phyloP scores from a whole-genome alignment of 1,140 invertebrate species.

The Aleiodes sp. region DNA sequence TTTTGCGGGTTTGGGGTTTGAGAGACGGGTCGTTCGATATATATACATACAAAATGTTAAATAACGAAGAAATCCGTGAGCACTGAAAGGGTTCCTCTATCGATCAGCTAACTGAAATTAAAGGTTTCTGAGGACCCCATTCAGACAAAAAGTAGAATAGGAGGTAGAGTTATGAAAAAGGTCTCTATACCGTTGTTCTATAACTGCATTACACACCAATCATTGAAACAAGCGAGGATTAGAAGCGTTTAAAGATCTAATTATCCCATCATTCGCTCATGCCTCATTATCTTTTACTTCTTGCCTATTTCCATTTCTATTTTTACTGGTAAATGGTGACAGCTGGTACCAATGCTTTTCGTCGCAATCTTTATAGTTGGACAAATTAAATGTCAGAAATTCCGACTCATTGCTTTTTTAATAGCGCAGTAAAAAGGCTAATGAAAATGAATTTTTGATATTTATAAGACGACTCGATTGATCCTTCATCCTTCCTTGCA shows the following conservation, averaged over 20 bases:
- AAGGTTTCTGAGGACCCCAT: conserved; percentile 29
- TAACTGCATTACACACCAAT: not conserved
- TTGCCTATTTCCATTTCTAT: not conserved
- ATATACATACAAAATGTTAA: conserved; percentile 22
- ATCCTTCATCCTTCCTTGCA: too few species aligned
- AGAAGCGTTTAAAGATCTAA: conserved; percentile 6
- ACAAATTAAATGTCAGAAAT: conserved; percentile 48
- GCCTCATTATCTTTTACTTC: not conserved
- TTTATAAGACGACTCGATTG: too few species aligned
- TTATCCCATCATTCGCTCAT: conserved; percentile 18
- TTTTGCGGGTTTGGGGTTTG: conserved; percentile 22
- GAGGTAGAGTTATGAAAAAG: not conserved
- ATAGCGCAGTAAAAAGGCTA: too few species aligned
- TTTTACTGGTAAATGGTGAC: conserved; percentile 38
- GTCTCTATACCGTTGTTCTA: not conserved
- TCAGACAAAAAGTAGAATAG: conserved; percentile 26
- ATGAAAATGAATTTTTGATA: too few species aligned
- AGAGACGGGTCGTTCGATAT: not conserved
- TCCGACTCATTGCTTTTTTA: conserved; percentile 18
- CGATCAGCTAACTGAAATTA: conserved; percentile 29
- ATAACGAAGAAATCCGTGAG: not conserved
- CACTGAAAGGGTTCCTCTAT: conserved; percentile 6
- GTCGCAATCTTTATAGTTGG: conserved; percentile 39
- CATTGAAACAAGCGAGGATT: not conserved
- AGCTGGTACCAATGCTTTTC: conserved; percentile 43